phyloP scores from a whole-genome alignment of 1,140 invertebrate species.

The Drosophila nigrodunni region DNA sequence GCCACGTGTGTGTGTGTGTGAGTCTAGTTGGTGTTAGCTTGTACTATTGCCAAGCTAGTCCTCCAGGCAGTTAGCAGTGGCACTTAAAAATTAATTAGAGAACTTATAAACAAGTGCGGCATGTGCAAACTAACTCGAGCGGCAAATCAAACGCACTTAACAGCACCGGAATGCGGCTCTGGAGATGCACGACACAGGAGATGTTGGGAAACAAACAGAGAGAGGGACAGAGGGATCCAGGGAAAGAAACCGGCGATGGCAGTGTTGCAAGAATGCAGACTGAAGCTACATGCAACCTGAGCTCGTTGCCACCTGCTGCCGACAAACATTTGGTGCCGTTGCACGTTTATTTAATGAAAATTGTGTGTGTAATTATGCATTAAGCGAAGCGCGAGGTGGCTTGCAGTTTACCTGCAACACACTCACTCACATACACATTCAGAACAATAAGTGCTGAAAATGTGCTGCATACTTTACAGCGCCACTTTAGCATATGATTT shows the following conservation, averaged over 20 bases:
- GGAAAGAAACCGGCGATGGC: background rate
- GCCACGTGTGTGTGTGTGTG: background rate
- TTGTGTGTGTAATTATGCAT: conserved; percentile 82
- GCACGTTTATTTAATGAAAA: conserved; percentile 76
- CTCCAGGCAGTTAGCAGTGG: conserved; percentile 76
- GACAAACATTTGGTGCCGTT: conserved; percentile 72
- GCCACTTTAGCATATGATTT: conserved; percentile 71
- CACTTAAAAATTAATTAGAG: conserved; percentile 83
- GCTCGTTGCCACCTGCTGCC: conserved; percentile 47
- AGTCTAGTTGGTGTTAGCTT: conserved; percentile 28
- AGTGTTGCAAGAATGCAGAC: conserved; percentile 32
- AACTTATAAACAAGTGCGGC: conserved; percentile 82
- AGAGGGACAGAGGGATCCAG: too few species aligned
- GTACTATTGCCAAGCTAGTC: conserved; percentile 42
- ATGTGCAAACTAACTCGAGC: conserved; percentile 81
- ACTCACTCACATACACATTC: conserved; percentile 12
- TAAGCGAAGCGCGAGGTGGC: conserved; percentile 56
- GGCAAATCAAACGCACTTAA: conserved; percentile 81
- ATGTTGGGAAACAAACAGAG: too few species aligned
- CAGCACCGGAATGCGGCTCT: conserved; percentile 39
- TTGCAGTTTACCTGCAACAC: conserved; percentile 24
- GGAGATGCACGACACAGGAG: conserved; percentile 5
- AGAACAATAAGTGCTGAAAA: conserved; percentile 39
- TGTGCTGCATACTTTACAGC: conserved; percentile 59
- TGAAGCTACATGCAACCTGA: conserved; percentile 24